Percentiles rank a stretch among this genome's conserved stretches.
Conservation (phyloP, 2,888 invertebrate species). For the Stenodema calcarata region DNA sequence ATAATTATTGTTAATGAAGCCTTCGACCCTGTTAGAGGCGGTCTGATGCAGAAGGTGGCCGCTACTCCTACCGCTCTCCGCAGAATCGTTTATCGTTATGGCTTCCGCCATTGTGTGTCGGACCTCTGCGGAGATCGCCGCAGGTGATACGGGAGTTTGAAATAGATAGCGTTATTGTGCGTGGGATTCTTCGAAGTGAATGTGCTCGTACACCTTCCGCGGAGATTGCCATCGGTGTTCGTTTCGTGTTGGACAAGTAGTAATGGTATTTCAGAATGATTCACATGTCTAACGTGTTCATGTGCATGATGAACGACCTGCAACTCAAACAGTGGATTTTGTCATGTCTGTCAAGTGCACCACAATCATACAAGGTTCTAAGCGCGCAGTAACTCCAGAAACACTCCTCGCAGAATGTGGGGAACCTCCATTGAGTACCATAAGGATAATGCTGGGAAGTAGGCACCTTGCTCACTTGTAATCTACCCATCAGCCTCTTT, state of each 20-base stretch:
- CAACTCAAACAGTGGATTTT: too few relatives aligned
- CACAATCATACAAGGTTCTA: too few relatives aligned
- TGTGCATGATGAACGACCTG: too few relatives aligned
- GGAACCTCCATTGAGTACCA: too few relatives aligned
- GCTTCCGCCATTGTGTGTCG: background rate
- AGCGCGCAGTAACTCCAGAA: too few relatives aligned
- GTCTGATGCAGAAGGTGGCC: background rate
- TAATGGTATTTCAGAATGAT: background rate
- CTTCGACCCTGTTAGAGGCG: background rate
- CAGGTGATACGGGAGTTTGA: background rate
- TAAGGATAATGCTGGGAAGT: too few relatives aligned
- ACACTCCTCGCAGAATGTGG: too few relatives aligned
- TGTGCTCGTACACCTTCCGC: background rate
- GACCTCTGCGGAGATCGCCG: background rate
- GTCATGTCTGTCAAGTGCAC: too few relatives aligned
- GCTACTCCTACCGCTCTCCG: background rate
- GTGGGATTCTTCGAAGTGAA: background rate
- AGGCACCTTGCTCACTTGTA: too few relatives aligned
- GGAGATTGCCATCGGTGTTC: background rate
- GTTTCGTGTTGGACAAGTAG: background rate
- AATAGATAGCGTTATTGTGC: background rate
- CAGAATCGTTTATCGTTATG: background rate
- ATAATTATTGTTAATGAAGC: background rate
- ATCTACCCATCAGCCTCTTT: too few relatives aligned
- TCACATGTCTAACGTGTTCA: background rate